A percentile compares a stretch with the other conserved stretches of the same genome.
phyloP scores from a whole-genome alignment of 2,113 vertebrate species.

The Hippocampus abdominalis region DNA sequence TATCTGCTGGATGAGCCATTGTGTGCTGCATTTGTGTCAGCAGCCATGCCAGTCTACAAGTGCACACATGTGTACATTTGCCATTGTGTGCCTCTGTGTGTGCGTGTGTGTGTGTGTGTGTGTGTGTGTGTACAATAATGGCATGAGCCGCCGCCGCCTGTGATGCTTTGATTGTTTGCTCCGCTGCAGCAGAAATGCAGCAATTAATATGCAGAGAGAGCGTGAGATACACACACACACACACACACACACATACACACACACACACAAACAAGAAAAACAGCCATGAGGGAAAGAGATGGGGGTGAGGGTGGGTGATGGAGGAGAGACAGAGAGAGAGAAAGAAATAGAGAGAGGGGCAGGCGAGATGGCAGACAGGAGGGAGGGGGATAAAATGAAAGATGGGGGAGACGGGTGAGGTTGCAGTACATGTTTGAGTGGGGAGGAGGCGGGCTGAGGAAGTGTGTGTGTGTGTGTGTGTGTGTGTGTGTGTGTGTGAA shows the following conservation, averaged over 20 bases:
- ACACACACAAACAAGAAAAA: slow-evolving; percentile 58
- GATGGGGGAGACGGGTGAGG: slow-evolving; percentile 43
- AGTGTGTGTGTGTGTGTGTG: slow-evolving; percentile 17
- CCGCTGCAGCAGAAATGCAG: slow-evolving; percentile 78
- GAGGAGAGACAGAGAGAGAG: slow-evolving; percentile 32
- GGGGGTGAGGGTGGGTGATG: slow-evolving; percentile 43
- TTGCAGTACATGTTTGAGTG: neutral
- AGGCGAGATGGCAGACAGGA: slow-evolving; percentile 59
- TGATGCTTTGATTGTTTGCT: slow-evolving; percentile 80
- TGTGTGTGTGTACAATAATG: slow-evolving; percentile 57
- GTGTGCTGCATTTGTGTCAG: slow-evolving; percentile 58
- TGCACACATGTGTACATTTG: slow-evolving; percentile 24
- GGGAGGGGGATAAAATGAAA: slow-evolving; percentile 65
- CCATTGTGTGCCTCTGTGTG: slow-evolving; percentile 11
- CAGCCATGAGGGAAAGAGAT: slow-evolving; percentile 58
- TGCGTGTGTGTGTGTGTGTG: slow-evolving; percentile 22
- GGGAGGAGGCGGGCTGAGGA: slow-evolving; percentile 1
- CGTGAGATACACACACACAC: slow-evolving; percentile 64
- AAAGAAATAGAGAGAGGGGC: slow-evolving; percentile 27
- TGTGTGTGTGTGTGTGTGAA: slow-evolving; percentile 38
- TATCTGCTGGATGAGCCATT: slow-evolving; percentile 66
- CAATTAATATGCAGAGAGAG: slow-evolving; percentile 84
- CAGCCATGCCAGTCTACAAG: slow-evolving; percentile 35
- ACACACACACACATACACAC: slow-evolving; percentile 45
- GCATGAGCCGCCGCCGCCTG: slow-evolving; percentile 71